A percentile compares a stretch with the other conserved stretches of the same genome.
Conservation (phyloP, 2,888 invertebrate genomes). For the Lasioglossum calceatum region DNA sequence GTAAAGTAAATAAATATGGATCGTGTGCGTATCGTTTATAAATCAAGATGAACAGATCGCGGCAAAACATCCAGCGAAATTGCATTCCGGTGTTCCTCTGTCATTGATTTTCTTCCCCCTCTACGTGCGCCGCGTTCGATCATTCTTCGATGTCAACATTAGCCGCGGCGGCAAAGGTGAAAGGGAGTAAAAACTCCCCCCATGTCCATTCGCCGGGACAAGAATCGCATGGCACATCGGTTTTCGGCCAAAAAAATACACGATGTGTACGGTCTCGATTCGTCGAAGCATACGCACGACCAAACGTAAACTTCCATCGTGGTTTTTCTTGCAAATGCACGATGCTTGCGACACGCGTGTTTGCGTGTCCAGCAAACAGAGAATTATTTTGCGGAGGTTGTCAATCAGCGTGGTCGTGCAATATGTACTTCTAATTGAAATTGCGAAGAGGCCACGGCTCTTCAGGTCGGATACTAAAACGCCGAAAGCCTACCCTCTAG, state of each 20-base stretch:
- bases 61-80: slow-evolving; percentile 42
- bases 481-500: background rate
- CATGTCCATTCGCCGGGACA: background rate
- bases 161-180: background rate
- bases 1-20: slow-evolving; percentile 46
- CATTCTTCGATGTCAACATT: slow-evolving; percentile 45
- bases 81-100: slow-evolving; percentile 34
- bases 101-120: slow-evolving; percentile 51
- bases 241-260: background rate
- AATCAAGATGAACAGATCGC: slow-evolving; percentile 52
- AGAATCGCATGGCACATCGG: background rate
- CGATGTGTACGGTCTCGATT: background rate
- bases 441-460: background rate
- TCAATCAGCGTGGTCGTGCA: background rate
- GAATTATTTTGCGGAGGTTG: background rate
- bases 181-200: slow-evolving; percentile 13
- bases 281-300: background rate
- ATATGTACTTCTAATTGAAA: background rate
- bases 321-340: background rate
- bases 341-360: background rate
- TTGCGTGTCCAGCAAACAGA: background rate
- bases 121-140: background rate
- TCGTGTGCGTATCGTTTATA: slow-evolving; percentile 47
- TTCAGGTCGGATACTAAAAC: background rate
- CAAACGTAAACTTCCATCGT: background rate